phyloP scores from a whole-genome alignment of 2,113 vertebrate genomes.

The Pantherophis guttatus region DNA sequence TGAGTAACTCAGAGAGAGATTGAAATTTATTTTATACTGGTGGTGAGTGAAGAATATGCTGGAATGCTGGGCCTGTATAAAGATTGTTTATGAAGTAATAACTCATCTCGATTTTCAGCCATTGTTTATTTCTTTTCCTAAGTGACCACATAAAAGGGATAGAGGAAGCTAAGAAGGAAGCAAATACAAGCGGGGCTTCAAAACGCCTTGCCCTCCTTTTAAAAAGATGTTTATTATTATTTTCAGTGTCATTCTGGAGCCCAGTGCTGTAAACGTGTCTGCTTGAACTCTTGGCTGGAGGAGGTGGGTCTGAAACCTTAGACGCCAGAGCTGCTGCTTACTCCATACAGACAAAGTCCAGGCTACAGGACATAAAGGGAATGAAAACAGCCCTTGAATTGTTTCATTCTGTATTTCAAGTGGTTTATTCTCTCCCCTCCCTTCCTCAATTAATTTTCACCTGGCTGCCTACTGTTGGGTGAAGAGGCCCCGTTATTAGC shows the following conservation, averaged over 20 bases:
- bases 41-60: neutral
- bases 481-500: conserved; percentile 55
- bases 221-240: conserved; percentile 61
- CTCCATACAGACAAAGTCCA: conserved; percentile 35
- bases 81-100: conserved; percentile 27
- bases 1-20: conserved; percentile 25
- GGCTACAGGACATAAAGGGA: conserved; percentile 35
- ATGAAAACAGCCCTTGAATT: conserved; percentile 50
- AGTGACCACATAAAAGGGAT: conserved; percentile 55
- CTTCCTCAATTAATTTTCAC: conserved; percentile 31
- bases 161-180: conserved; percentile 32
- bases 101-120: conserved; percentile 25
- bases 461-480: conserved; percentile 1
- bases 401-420: conserved; percentile 53
- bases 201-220: conserved; percentile 40
- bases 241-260: conserved; percentile 57
- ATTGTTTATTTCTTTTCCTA: conserved; percentile 29
- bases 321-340: conserved; percentile 20
- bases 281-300: conserved; percentile 46
- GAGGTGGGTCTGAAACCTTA: conserved; percentile 37
- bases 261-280: conserved; percentile 57
- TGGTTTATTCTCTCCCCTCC: conserved; percentile 29
- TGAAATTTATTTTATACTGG: fast-evolving
- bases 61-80: conserved; percentile 20
- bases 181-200: conserved; percentile 38